Evolutionary conservation across 2,113 vertebrate species (phyloP).

Genomic region (Neotragus pygmaeus): DNA sequence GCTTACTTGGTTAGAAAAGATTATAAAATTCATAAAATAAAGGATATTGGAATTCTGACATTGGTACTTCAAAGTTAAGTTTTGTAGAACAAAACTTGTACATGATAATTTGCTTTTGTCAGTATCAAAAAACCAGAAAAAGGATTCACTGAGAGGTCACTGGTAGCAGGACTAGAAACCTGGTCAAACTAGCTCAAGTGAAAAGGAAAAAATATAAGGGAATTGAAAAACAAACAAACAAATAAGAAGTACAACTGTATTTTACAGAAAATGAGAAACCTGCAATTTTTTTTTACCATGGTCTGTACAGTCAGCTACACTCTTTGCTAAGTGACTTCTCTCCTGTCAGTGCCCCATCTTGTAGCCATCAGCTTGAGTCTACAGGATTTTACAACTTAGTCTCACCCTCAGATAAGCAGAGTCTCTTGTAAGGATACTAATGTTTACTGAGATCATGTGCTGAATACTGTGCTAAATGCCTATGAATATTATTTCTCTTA

Average conservation of each 20-base stretch:
- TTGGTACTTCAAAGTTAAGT: background rate
- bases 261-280: background rate
- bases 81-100: background rate
- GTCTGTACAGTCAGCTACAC: background rate
- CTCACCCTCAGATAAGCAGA: background rate
- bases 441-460: background rate
- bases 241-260: background rate
- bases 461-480: background rate
- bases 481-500: background rate
- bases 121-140: background rate
- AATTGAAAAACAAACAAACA: background rate
- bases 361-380: background rate
- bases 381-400: background rate
- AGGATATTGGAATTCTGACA: background rate
- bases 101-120: background rate
- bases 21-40: slow-evolving; percentile 2
- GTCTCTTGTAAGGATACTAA: background rate
- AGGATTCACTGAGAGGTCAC: background rate
- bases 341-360: background rate
- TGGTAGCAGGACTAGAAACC: background rate
- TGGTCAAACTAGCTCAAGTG: background rate
- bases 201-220: background rate
- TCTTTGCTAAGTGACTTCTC: background rate
- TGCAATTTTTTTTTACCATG: background rate
- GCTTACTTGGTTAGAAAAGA: background rate